Percentiles rank a stretch among this genome's conserved stretches.
phyloP scores from a whole-genome alignment of 30 jellyfish, hydroid and myxozoan species.

The Euphysa ruthae region DNA sequence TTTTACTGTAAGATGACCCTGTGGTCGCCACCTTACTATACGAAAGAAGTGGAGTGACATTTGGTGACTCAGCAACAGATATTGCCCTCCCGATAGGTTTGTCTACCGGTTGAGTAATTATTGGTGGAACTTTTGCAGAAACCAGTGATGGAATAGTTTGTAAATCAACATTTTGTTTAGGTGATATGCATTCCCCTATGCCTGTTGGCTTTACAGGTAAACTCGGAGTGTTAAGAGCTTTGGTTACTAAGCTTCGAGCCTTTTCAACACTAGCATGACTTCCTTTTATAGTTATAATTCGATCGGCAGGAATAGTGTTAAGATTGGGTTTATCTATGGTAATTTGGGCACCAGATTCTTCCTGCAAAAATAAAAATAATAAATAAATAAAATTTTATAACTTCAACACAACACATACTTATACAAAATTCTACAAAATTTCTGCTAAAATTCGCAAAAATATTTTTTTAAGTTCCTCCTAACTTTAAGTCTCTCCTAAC shows the following conservation, averaged over 20 bases:
- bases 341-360: constrained; percentile 97
- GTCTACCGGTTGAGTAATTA: not conserved
- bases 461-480: no score
- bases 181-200: constrained; percentile 60
- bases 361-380: constrained; percentile 34
- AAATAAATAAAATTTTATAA: not conserved
- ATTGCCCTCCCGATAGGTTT: not conserved
- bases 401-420: no score
- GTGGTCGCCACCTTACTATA: constrained; percentile 24
- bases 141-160: not conserved
- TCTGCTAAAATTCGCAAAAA: no score
- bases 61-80: not conserved
- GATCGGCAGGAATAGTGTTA: constrained; percentile 70
- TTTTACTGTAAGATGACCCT: constrained; percentile 53
- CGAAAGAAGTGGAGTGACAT: constrained; percentile 14
- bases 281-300: constrained; percentile 90
- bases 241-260: constrained; percentile 90
- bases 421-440: no score
- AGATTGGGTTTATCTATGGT: constrained; percentile 93
- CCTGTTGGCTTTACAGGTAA: constrained; percentile 60
- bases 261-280: constrained; percentile 76
- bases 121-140: not conserved
- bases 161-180: no score
- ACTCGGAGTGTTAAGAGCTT: constrained; percentile 95
- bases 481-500: no score